Percentiles rank a stretch among this genome's conserved stretches.
Conservation (phyloP, 2,888 invertebrate genomes). For the Xestoiulus laeticollis region DNA sequence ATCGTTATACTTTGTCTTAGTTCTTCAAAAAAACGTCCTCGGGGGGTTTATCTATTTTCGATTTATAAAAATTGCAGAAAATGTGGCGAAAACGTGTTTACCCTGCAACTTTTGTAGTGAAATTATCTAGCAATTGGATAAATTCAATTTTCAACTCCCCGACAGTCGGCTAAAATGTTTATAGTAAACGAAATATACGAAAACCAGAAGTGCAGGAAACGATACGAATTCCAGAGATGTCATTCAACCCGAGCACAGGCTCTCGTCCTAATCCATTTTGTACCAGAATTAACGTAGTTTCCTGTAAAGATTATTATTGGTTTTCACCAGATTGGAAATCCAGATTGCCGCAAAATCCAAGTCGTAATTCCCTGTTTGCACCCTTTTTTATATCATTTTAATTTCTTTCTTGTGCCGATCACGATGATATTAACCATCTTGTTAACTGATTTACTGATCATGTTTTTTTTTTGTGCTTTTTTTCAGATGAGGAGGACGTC, state of each 20-base stretch:
- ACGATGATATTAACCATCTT: too few relatives aligned
- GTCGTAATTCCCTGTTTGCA: too few relatives aligned
- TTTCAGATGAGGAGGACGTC: slow-evolving; percentile 54
- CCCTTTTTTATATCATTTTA: neutral
- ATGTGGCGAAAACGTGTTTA: too few relatives aligned
- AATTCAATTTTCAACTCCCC: too few relatives aligned
- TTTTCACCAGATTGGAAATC: neutral
- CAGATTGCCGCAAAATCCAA: neutral
- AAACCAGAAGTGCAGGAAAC: neutral
- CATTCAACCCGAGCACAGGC: neutral
- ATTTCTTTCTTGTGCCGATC: neutral
- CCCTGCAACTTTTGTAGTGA: too few relatives aligned
- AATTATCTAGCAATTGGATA: too few relatives aligned
- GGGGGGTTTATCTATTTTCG: too few relatives aligned
- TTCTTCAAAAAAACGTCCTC: too few relatives aligned
- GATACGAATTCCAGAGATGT: neutral
- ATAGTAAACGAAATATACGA: neutral
- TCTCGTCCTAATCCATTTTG: too few relatives aligned
- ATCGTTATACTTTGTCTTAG: too few relatives aligned
- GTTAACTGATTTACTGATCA: neutral
- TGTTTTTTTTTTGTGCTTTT: neutral
- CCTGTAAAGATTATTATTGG: neutral
- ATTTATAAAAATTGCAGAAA: too few relatives aligned
- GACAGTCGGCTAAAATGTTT: neutral
- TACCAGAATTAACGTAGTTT: neutral